Evolutionary conservation across 92 coral and sea anemone genomes (phyloP).

Genomic region (Epizoanthus ramosus): DNA sequence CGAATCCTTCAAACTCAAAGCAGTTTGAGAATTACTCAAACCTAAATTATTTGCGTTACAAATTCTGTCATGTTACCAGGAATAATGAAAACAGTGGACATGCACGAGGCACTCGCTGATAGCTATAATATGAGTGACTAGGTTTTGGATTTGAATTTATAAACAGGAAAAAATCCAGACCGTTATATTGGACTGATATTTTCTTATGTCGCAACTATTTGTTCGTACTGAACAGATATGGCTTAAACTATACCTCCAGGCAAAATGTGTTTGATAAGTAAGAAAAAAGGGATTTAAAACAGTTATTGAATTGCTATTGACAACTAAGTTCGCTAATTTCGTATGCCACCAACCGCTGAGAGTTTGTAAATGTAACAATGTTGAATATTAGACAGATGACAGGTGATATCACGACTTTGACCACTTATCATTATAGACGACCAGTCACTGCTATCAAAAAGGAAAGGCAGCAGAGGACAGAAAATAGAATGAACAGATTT

Average conservation of each 20-base stretch:
- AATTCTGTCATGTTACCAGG: background rate
- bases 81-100: background rate
- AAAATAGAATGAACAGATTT: background rate
- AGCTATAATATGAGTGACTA: background rate
- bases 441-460: background rate
- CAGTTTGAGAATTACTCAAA: background rate
- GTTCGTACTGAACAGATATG: background rate
- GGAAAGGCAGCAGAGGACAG: background rate
- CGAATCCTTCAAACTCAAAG: background rate
- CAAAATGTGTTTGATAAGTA: background rate
- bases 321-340: background rate
- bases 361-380: conserved; percentile 30
- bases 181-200: background rate
- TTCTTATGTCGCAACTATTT: background rate
- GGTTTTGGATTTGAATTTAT: background rate
- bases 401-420: conserved; percentile 19
- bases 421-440: background rate
- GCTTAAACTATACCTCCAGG: background rate
- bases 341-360: conserved; percentile 24
- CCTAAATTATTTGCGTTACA: background rate
- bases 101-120: conserved; percentile 38
- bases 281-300: background rate
- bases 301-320: conserved; percentile 4
- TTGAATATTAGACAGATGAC: background rate
- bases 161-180: background rate